phyloP scores from a whole-genome alignment of 2,888 invertebrate species.

The Nemapogon koenigi region DNA sequence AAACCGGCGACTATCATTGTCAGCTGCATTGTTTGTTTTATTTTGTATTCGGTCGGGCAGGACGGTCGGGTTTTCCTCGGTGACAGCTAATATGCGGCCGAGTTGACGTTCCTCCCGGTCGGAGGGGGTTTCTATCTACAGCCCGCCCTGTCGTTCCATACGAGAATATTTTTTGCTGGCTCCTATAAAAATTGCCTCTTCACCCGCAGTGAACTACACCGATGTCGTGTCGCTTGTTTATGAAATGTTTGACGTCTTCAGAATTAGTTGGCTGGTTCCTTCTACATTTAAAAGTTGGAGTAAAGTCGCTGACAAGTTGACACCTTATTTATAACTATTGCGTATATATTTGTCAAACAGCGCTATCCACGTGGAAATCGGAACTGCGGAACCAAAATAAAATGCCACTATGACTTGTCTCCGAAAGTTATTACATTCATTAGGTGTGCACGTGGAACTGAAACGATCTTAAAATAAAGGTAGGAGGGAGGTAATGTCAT shows the following conservation, averaged over 20 bases:
- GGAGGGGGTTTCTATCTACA: constrained; percentile 7
- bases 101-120: constrained; percentile 30
- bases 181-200: constrained; percentile 36
- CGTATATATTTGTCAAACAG: too few relatives aligned
- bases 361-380: too few relatives aligned
- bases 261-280: constrained; percentile 46
- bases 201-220: constrained; percentile 25
- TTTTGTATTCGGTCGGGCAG: constrained; percentile 25
- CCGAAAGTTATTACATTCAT: too few relatives aligned
- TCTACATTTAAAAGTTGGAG: too few relatives aligned
- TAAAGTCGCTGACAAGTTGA: too few relatives aligned
- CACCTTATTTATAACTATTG: too few relatives aligned
- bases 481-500: too few relatives aligned
- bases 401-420: too few relatives aligned
- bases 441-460: too few relatives aligned
- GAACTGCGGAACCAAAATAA: too few relatives aligned
- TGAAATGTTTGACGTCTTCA: constrained; percentile 53
- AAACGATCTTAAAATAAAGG: too few relatives aligned
- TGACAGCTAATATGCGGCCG: constrained; percentile 44
- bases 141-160: constrained; percentile 1
- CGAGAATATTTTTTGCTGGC: constrained; percentile 27
- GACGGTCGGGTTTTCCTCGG: constrained; percentile 31
- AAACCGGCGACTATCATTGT: constrained; percentile 2
- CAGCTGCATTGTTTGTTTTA: constrained; percentile 29
- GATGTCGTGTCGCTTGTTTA: constrained; percentile 30